Evolutionary conservation across 30 jellyfish, hydroid and myxozoan genomes (phyloP), one percentile per base, ranked within the genome.

Genomic region (Rhopilema esculentum): DNA sequence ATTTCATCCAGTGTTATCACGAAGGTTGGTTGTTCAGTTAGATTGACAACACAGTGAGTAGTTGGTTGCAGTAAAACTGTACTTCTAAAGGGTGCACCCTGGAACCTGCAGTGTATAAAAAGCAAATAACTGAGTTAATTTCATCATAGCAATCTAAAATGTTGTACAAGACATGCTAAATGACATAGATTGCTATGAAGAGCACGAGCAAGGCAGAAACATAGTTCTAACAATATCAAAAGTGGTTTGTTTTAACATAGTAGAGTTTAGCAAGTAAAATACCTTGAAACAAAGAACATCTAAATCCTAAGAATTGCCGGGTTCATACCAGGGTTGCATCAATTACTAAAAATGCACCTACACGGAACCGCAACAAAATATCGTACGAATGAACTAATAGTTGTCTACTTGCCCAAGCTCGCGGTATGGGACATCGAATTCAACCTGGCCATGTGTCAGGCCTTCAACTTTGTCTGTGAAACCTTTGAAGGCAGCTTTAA

Each of bases 21-120:
- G 70, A 96, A 96, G 23, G 90, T 83, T 24, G 99, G 99, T 70
- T 91, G 98, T 63, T 96, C 99, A n/a, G 98, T 96, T 33, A 96
- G 75, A 66, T 92, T 96, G 8, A 92, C 99, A 6, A 96, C 89
- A 53, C 99, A 96, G 66, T 96, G 97, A 0, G 99, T 92, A 19
- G 98, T 96, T 8, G 99, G 99, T 72, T 82, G 98, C 81, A 96
- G 89, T 48, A 69, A 51, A 18, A 92, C 97, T 0, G 99, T 91
- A 77, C 97, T 91, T 48, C 97, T 68, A 49, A 53, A 89, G 17
- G 99, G 99, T 19, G 96, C 99, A 1, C 99, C 99, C 84, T 81
- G 78, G 78, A 96, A 96, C 12, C 99, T 95, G 84, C 20, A 75
- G 72, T 0, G n/a, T n/a, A 73, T 49, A 62, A 8, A 65, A 16